phyloP scores from a whole-genome alignment of 1,140 invertebrate genomes.

The Cydia splendana region DNA sequence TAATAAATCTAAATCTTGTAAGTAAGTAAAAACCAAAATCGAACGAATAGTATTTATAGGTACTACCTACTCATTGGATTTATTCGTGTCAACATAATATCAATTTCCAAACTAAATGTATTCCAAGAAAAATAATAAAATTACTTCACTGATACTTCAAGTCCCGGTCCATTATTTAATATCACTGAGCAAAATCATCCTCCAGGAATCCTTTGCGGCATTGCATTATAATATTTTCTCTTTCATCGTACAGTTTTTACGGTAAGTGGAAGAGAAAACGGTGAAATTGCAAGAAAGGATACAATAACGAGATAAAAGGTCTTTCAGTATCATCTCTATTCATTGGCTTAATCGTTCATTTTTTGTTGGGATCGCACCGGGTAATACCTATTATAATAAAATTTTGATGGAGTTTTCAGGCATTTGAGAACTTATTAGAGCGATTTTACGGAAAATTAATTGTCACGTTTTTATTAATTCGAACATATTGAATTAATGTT shows the following conservation, averaged over 20 bases:
- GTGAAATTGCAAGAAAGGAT: conserved; percentile 53
- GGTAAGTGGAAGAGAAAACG: conserved; percentile 51
- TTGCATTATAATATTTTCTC: conserved; percentile 54
- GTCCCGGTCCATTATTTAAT: conserved; percentile 39
- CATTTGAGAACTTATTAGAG: too few species aligned
- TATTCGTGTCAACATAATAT: neutral
- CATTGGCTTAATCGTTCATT: conserved; percentile 56
- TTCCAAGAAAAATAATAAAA: neutral
- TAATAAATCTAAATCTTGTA: too few species aligned
- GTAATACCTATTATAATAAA: conserved; percentile 23
- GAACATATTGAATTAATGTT: too few species aligned
- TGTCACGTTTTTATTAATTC: too few species aligned
- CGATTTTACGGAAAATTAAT: too few species aligned
- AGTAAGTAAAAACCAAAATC: too few species aligned
- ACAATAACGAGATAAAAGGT: conserved; percentile 57
- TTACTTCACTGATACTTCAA: conserved; percentile 25
- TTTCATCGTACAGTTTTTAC: conserved; percentile 46
- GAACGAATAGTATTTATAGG: too few species aligned
- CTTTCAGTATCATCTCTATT: conserved; percentile 58
- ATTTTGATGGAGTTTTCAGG: neutral
- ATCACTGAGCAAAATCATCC: conserved; percentile 35
- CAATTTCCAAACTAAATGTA: neutral
- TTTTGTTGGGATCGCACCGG: conserved; percentile 38
- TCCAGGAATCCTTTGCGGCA: conserved; percentile 40
- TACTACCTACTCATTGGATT: too few species aligned